These are phyloP conservation scores for Meriones unguiculatus DNA, from an alignment of 2,113 vertebrate genomes.

Conservation along the genomic window DNA sequence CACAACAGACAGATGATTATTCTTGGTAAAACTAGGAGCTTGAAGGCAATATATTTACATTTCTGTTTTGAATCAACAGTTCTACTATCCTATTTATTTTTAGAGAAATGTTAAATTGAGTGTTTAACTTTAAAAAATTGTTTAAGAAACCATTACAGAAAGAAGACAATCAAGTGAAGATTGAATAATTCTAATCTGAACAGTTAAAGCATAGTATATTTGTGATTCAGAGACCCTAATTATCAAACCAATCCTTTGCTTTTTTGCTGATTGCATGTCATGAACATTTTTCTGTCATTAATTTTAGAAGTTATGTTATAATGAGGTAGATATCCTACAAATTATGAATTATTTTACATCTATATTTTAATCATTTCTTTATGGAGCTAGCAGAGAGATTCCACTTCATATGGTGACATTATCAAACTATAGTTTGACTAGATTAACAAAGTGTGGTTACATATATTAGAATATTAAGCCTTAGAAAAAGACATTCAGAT, in stretches of 20 bases:
- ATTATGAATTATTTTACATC: neutral
- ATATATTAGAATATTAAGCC: neutral
- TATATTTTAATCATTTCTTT: slow-evolving; percentile 1
- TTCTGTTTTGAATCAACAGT: slow-evolving; percentile 24
- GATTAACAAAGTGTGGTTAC: neutral
- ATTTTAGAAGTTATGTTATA: slow-evolving; percentile 43
- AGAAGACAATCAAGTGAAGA: slow-evolving; percentile 52
- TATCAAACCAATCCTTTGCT: slow-evolving; percentile 24
- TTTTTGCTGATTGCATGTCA: neutral
- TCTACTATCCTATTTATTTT: slow-evolving; percentile 39
- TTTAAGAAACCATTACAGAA: neutral
- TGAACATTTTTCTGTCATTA: slow-evolving; percentile 28
- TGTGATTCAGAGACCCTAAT: slow-evolving; percentile 22
- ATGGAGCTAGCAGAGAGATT: neutral
- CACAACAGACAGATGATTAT: neutral
- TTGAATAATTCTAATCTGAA: slow-evolving; percentile 19
- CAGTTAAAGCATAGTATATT: slow-evolving; percentile 41
- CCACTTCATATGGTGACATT: neutral
- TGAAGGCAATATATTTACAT: slow-evolving; percentile 7
- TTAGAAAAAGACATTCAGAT: neutral
- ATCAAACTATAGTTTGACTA: neutral
- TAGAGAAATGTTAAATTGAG: slow-evolving; percentile 8
- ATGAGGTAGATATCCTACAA: slow-evolving; percentile 1
- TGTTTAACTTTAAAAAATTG: neutral
- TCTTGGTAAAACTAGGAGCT: neutral